Evolutionary conservation across 30 jellyfish, hydroid and myxozoan genomes (phyloP), one percentile per base, ranked within the genome.

Genomic region (Turritopsis rubra): DNA sequence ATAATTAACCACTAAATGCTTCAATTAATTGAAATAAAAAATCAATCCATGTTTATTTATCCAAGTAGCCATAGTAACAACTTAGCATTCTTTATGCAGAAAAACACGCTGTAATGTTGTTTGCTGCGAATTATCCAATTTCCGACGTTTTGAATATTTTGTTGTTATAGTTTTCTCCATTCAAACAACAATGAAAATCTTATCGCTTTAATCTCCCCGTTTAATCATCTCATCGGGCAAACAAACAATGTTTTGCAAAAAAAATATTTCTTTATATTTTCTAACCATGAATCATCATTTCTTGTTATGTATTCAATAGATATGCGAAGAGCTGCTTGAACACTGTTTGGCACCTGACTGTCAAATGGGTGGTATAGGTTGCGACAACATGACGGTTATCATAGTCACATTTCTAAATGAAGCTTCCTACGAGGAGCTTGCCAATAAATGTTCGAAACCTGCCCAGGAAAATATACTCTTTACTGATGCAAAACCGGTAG

Each of bases 321-420:
- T 92, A 9, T 88, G 96, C 72, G 98, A 92, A 73, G 93, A 84
- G 52, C 29, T 92, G 29, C 83, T 92, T 26, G 90, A 91, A 20
- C 98, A 92, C 80, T 92, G 98, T 73, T 80, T 92, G 18, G 98
- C 98, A 21, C 98, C 98, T 20, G 98, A 92, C 73, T 92, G 98
- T 73, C 98, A 87, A 71, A 87, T 92, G 98, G 98, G 98, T 1
- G 98, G 98, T 7, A 94, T 92, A 21, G 98, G 98, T 21, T 92
- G 98, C 65, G 98, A 92, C 87, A 92, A 92, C 74, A 92, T 92
- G 98, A 92, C 98, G 24, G 98, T 78, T 74, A 83, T 92, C 25
- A 53, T 92, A 16, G 96, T 92, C 53, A 80, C 96, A 54, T 41
- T 92, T 22, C 88, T 92, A 0, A 75, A 84, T 74, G 98, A 92